Evolutionary conservation across 2,888 invertebrate species (phyloP).

Genomic region (Cyclophora albipunctata): DNA sequence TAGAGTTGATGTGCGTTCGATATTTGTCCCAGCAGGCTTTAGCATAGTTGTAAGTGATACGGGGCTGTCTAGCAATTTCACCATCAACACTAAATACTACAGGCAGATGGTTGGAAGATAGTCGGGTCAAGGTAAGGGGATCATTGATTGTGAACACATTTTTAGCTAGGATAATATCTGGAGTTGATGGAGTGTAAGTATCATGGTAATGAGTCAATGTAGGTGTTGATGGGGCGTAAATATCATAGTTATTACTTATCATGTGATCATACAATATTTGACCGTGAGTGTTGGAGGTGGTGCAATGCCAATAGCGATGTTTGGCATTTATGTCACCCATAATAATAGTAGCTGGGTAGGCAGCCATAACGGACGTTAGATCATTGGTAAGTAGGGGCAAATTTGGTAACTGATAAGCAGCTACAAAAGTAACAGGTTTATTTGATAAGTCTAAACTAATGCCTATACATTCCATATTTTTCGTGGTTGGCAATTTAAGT

Average conservation of each 20-base stretch:
- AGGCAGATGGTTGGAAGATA: slow-evolving; percentile 1
- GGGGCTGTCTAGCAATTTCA: neutral
- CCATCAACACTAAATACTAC: neutral
- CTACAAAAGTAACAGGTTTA: neutral
- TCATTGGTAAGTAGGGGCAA: neutral
- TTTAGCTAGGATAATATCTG: neutral
- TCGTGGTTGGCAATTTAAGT: neutral
- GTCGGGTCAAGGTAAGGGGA: neutral
- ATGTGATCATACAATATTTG: slow-evolving; percentile 1
- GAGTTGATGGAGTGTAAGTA: neutral
- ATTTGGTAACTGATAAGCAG: slow-evolving; percentile 6
- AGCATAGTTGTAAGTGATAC: neutral
- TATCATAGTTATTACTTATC: slow-evolving; percentile 1
- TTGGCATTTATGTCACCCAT: slow-evolving; percentile 5
- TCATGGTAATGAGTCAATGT: slow-evolving; percentile 1
- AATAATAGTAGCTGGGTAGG: neutral
- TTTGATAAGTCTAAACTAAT: neutral
- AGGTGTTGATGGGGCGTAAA: neutral
- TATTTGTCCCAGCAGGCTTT: neutral
- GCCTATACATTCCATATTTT: slow-evolving; percentile 3
- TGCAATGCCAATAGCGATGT: slow-evolving; percentile 3
- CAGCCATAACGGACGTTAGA: neutral
- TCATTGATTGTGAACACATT: neutral
- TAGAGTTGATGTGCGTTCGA: neutral
- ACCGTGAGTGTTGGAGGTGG: neutral